Base-by-base conservation (phyloP, 30 jellyfish, hydroid and myxozoan species). In the Pseudorhiza aurosa region DNA sequence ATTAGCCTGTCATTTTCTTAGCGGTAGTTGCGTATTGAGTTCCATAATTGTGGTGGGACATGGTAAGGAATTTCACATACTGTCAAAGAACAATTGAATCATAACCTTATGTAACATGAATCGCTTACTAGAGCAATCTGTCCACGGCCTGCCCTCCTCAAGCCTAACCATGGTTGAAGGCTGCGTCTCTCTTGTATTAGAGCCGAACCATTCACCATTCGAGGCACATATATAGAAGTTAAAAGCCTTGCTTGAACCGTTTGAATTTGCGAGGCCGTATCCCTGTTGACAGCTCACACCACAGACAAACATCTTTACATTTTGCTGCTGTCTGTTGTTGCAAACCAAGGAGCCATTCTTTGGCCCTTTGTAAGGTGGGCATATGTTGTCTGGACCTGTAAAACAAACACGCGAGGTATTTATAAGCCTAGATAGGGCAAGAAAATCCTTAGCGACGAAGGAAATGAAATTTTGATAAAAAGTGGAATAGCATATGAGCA, bases 111-210 rank as follows among this genome's bases (percentile, higher is more conserved):
- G 15, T 15, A 42, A 42, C 15, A 8, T 42, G 2, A 14, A 49
- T 49, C 24, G 27, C 90, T 73, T 65, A 85, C 96, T 58, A 0
- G 96, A 63, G 64, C 96, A 85, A 27, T 85, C 96, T 18, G 87
- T 87, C 96, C 96, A 85, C 2, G 87, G 90, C 15, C 83, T 63
- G 29, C 60, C 36, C 11, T 77, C 89, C 3, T 51, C 49, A 2
- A 71, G 91, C 24, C 60, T 60, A 11, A 56, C 40, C 28, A 42
- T 30, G 8, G 51, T 44, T 18, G 67, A 31, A 8, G 88, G 68
- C 30, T 4, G 5, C 24, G 10, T 15, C 7, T 87, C 87, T 5
- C 5, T 19, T 43, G 9, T 24, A 47, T 74, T 45, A 37, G 73
- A 47, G 8, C 96, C 96, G 31, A 72, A 17, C 96, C 96, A 85